Evolutionary conservation across 2,888 invertebrate species (phyloP).

Genomic region (Metacarcinus magister): DNA sequence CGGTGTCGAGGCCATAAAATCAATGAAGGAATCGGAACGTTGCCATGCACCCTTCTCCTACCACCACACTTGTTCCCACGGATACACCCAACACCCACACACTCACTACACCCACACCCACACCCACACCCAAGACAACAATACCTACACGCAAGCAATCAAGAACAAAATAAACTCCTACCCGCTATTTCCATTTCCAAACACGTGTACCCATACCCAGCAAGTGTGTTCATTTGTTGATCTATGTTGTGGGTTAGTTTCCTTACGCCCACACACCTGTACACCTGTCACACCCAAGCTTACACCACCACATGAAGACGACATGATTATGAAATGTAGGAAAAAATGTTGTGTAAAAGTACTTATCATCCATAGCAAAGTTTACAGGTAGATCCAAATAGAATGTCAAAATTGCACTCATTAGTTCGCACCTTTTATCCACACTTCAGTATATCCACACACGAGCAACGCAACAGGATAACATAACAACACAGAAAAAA

Average conservation of each 20-base stretch:
- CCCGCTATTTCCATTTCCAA: neutral
- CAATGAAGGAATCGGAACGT: constrained; percentile 75
- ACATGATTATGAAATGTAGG: neutral
- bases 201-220: constrained; percentile 1
- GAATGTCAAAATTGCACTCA: neutral
- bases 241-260: too few species aligned
- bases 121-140: neutral
- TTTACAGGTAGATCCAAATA: neutral
- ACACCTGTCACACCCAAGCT: neutral
- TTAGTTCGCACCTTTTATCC: neutral
- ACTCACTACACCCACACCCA: neutral
- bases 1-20: constrained; percentile 73
- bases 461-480: neutral
- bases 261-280: neutral
- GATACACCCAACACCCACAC: neutral
- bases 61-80: constrained; percentile 51
- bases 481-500: neutral
- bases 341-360: neutral
- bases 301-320: neutral
- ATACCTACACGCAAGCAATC: too few species aligned
- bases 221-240: too few species aligned
- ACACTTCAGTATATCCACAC: neutral
- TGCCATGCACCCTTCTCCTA: constrained; percentile 67
- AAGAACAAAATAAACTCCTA: neutral
- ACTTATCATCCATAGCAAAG: neutral